Evolutionary conservation across 2,888 invertebrate genomes (phyloP), one percentile per base, ranked within the genome.

Genomic region (Hecatera dysodea): DNA sequence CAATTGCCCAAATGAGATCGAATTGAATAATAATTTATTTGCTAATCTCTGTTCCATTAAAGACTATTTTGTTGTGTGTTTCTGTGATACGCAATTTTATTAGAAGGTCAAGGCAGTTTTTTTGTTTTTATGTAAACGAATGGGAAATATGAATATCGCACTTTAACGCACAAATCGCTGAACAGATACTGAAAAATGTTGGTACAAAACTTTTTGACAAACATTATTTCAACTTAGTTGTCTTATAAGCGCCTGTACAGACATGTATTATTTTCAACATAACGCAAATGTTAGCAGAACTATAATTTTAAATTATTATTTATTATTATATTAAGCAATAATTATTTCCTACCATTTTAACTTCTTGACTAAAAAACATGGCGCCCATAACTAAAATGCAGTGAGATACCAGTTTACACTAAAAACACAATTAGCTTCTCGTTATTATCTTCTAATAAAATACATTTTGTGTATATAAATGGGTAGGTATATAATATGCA

Each of bases 401-500:
- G 62, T 72, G 42, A 17, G 22, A 48, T 72, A 57, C 55, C 52
- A 42, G 17, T 46, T 61, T 48, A 59, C 57, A 70, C 59, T 67
- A 84, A 85, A 88, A 87, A 87, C 71, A 87, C 86, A 89, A 89
- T 89, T 87, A 90, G 84, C 72, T 66, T 29, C 5, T 29, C 73
- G n/a, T 22, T 82, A 83, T 89, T 89, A 88, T 89, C 88, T 89
- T 83, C 84, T 87, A 87, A 88, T 86, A 87, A 88, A 83, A 86
- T 85, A 88, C 85, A 87, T 89, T n/a, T 88, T 87, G 81, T 81
- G 78, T 74, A 70, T 86, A 91, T 90, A 89, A 91, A 92, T 91
- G 86, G n/a, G n/a, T n/a, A n/a, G n/a, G n/a, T n/a, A n/a, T n/a
- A n/a, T n/a, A n/a, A n/a, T 83, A 82, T 72, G 81, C 81, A 85